A percentile compares a stretch with the other conserved stretches of the same genome.
phyloP scores from a whole-genome alignment of 2,888 invertebrate genomes.

The Lumbricus terrestris region DNA sequence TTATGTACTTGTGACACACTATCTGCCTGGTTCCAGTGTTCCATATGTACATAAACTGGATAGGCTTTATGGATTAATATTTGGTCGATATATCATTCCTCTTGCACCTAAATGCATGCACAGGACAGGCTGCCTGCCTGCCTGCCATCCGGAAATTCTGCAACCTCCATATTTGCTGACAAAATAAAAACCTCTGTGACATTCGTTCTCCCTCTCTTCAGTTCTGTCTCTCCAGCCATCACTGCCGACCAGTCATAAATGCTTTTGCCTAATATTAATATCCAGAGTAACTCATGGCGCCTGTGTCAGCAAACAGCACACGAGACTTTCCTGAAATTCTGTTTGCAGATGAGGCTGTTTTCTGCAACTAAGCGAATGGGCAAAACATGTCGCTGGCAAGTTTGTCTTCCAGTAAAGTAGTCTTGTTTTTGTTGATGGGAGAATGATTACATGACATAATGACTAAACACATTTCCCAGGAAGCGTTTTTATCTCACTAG shows the following conservation, averaged over 20 bases:
- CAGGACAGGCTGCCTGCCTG: not conserved
- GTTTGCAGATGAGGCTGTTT: not conserved
- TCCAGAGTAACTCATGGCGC: not conserved
- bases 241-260: not conserved
- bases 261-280: not conserved
- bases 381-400: not conserved
- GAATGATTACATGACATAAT: not conserved
- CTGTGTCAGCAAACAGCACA: not conserved
- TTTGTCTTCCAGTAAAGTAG: too few species aligned
- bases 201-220: not conserved
- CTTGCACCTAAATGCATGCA: conserved; percentile 3
- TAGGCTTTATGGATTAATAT: conserved; percentile 3
- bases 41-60: conserved; percentile 3
- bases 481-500: not conserved
- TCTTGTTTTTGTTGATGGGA: not conserved
- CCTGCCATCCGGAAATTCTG: not conserved
- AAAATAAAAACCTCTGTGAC: conserved; percentile 3
- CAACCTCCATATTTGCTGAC: not conserved
- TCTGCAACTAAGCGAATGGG: not conserved
- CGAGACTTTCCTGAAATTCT: not conserved
- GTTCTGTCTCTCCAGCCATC: not conserved
- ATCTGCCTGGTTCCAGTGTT: not conserved
- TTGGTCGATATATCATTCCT: conserved; percentile 3
- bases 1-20: not conserved
- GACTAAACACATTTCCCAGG: not conserved